A percentile compares a stretch with the other conserved stretches of the same genome.
Evolutionary conservation across 1,140 invertebrate genomes (phyloP).

Genomic region (Ptiloglossa arizonensis): DNA sequence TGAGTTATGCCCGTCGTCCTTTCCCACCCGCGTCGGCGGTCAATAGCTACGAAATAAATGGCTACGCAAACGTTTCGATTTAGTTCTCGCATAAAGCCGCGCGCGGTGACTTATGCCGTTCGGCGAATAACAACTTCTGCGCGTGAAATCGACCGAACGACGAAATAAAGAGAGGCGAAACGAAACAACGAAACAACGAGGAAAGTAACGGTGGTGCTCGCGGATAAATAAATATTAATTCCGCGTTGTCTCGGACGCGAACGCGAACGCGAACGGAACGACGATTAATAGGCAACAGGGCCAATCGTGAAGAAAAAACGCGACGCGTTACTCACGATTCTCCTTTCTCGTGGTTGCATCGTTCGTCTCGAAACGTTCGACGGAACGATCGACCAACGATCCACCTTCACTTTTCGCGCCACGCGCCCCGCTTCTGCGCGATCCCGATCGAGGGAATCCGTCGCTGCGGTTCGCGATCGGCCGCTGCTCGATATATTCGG

Average conservation of each 20-base stretch:
- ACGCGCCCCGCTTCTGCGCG: neutral
- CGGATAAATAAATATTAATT: neutral
- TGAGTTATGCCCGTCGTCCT: slow-evolving; percentile 50
- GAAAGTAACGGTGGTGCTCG: neutral
- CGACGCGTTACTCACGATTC: too few relatives aligned
- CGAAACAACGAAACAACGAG: too few relatives aligned
- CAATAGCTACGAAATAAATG: slow-evolving; percentile 51
- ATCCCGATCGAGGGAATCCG: neutral
- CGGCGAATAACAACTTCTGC: neutral
- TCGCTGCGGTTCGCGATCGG: slow-evolving; percentile 22
- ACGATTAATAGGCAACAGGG: neutral
- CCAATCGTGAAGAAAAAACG: neutral
- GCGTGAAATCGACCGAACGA: slow-evolving; percentile 1
- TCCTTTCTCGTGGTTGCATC: too few relatives aligned
- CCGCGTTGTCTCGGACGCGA: neutral
- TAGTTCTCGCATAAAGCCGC: slow-evolving; percentile 10
- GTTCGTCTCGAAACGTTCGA: too few relatives aligned
- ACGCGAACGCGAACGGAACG: neutral
- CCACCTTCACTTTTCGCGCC: neutral
- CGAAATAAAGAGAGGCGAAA: too few relatives aligned
- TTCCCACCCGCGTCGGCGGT: slow-evolving; percentile 53
- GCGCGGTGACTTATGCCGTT: slow-evolving; percentile 2
- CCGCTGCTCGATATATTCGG: slow-evolving; percentile 19
- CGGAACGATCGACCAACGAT: neutral
- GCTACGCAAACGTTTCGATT: slow-evolving; percentile 50